A percentile compares a stretch with the other conserved stretches of the same genome.
These are phyloP conservation scores for Desmodus rotundus DNA, from an alignment of 2,113 vertebrate species.

Conservation along the genomic window DNA sequence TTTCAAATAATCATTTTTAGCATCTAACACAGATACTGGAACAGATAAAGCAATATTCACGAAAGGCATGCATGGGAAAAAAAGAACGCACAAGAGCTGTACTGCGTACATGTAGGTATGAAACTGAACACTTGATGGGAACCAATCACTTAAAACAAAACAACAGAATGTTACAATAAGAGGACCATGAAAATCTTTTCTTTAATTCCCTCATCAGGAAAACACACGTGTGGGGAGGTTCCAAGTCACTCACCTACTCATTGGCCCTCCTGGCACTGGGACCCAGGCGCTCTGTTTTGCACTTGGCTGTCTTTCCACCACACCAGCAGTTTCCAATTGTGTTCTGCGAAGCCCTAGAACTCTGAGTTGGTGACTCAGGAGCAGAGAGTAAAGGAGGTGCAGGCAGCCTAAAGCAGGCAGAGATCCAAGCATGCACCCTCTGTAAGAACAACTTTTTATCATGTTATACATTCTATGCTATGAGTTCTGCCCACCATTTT, in stretches of 20 bases:
- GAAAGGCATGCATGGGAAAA: background rate
- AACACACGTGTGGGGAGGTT: background rate
- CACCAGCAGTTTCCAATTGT: background rate
- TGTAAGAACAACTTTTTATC: background rate
- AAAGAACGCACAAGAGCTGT: background rate
- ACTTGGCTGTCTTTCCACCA: background rate
- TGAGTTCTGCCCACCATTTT: background rate
- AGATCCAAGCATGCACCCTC: background rate
- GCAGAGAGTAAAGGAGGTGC: accelerated
- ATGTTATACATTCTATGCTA: background rate
- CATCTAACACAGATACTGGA: background rate
- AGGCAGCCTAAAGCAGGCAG: background rate
- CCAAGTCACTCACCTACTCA: background rate
- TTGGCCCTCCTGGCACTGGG: background rate
- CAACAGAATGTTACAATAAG: background rate
- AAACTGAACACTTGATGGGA: background rate
- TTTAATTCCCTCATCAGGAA: background rate
- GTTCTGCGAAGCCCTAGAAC: too few species aligned
- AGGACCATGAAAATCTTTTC: background rate
- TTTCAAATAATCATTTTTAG: background rate
- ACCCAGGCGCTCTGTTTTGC: background rate
- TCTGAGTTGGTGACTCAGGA: background rate
- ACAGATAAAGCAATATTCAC: background rate
- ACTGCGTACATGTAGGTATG: background rate
- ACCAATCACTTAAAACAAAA: background rate